phyloP scores from a whole-genome alignment of 2,888 invertebrate genomes.

The Pyralis farinalis region DNA sequence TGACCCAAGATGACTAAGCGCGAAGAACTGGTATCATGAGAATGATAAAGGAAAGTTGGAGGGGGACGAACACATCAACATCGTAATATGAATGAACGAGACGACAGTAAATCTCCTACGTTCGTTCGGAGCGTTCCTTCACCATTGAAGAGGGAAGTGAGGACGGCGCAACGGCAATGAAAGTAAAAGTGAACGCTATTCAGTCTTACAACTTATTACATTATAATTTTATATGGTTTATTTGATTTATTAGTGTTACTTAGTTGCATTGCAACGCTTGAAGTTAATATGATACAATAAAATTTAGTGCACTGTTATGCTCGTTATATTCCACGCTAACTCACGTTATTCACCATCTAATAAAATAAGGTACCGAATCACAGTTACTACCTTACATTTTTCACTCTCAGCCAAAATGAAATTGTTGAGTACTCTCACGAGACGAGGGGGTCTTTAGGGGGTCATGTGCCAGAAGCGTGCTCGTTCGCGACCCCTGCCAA shows the following conservation, averaged over 20 bases:
- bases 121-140: too few relatives aligned
- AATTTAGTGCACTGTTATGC: too few relatives aligned
- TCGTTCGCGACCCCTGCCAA: too few relatives aligned
- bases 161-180: constrained; percentile 51
- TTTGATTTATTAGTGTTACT: constrained; percentile 17
- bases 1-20: constrained; percentile 67
- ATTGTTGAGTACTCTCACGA: too few relatives aligned
- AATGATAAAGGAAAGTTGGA: constrained; percentile 43
- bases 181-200: constrained; percentile 70
- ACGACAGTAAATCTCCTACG: constrained; percentile 24
- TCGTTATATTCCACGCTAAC: too few relatives aligned
- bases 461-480: too few relatives aligned
- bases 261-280: constrained; percentile 5
- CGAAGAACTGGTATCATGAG: constrained; percentile 59
- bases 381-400: too few relatives aligned
- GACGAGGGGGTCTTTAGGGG: too few relatives aligned
- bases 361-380: too few relatives aligned
- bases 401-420: too few relatives aligned
- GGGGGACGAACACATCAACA: constrained; percentile 29
- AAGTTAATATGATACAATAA: background rate
- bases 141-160: constrained; percentile 55
- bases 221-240: constrained; percentile 39
- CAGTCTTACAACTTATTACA: constrained; percentile 44
- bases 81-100: constrained; percentile 34
- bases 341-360: too few relatives aligned